Conservation (phyloP, 2,113 vertebrate genomes). For the Petaurus breviceps region DNA sequence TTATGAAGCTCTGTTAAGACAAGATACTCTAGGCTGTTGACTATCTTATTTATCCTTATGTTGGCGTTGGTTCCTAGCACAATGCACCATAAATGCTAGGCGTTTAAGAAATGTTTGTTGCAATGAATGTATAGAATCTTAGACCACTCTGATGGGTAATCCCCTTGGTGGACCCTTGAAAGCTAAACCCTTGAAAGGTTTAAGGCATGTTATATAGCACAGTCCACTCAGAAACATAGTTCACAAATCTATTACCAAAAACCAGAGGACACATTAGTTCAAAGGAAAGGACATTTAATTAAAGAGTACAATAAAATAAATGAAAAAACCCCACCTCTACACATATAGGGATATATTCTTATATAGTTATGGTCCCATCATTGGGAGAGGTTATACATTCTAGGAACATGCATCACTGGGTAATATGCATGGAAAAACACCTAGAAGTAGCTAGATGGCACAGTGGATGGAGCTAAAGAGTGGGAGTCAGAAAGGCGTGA, state of each 20-base stretch:
- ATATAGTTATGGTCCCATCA: neutral
- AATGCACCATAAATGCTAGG: neutral
- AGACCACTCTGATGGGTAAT: neutral
- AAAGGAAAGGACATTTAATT: neutral
- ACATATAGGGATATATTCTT: neutral
- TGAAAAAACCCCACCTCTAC: neutral
- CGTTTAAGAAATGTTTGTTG: neutral
- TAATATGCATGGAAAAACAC: neutral
- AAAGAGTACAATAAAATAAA: neutral
- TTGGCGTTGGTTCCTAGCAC: neutral
- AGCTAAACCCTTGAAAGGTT: neutral
- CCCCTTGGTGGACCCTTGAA: too few species aligned
- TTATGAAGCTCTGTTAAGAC: neutral
- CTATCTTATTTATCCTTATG: neutral
- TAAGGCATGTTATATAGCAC: neutral
- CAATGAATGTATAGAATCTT: neutral
- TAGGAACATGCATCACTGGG: neutral
- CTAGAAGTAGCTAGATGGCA: neutral
- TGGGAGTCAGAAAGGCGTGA: neutral
- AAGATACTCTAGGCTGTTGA: neutral
- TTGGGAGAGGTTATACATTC: neutral
- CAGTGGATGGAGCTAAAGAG: neutral
- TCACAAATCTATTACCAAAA: neutral
- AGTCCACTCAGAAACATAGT: neutral
- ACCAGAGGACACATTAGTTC: neutral